A percentile compares a stretch with the other conserved stretches of the same genome.
Evolutionary conservation across 2,888 invertebrate genomes (phyloP).

Genomic region (Deladenus siricidicola): DNA sequence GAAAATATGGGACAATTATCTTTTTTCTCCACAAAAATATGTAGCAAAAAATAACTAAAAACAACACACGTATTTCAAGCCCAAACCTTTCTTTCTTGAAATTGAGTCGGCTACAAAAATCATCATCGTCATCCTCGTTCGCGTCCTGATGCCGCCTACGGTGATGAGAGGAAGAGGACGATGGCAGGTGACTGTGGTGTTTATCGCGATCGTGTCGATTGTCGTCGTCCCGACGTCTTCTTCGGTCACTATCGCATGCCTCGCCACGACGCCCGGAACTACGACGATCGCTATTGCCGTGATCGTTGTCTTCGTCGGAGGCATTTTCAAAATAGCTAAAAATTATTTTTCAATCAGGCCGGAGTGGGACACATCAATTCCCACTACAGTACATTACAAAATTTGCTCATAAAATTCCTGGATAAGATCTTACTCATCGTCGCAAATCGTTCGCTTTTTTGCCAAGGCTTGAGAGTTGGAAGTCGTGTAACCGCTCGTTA

Average conservation of each 20-base stretch:
- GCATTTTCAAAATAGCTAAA: constrained; percentile 15
- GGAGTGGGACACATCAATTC: too few species aligned
- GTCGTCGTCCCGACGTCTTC: neutral
- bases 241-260: neutral
- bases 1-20: too few species aligned
- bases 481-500: constrained; percentile 9
- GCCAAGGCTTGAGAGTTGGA: constrained; percentile 1
- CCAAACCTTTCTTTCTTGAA: neutral
- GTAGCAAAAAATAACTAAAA: too few species aligned
- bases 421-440: constrained; percentile 10
- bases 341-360: too few species aligned
- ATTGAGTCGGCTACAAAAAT: neutral
- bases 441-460: constrained; percentile 1
- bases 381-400: too few species aligned
- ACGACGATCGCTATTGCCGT: neutral
- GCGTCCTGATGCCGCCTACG: neutral
- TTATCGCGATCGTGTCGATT: neutral
- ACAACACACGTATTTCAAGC: too few species aligned
- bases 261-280: neutral
- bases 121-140: neutral
- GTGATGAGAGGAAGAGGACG: neutral
- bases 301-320: constrained; percentile 12
- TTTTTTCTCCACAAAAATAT: too few species aligned
- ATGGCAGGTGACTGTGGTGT: neutral
- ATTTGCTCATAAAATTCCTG: neutral